phyloP scores from a whole-genome alignment of 2,797 vertebrate genomes.

The Onychomys leucogaster region DNA sequence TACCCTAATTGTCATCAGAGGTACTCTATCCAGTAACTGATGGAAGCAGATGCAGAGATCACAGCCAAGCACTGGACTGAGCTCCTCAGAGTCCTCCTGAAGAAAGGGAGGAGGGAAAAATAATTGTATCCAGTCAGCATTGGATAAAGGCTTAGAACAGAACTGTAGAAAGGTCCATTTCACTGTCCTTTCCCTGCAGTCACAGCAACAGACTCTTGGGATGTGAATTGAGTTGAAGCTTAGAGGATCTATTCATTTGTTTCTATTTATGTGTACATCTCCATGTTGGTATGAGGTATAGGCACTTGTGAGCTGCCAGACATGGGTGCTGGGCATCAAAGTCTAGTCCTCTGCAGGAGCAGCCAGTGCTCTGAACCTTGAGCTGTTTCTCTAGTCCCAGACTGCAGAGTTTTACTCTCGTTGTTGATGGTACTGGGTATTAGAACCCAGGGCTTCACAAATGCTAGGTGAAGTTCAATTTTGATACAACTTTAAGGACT shows the following conservation, averaged over 20 bases:
- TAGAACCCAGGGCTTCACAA: not conserved
- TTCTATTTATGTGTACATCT: not conserved
- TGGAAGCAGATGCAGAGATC: too few species aligned
- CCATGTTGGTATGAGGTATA: too few species aligned
- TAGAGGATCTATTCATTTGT: not conserved
- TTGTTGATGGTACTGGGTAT: not conserved
- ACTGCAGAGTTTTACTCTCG: not conserved
- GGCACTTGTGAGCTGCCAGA: not conserved
- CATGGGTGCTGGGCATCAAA: too few species aligned
- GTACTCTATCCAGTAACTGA: too few species aligned
- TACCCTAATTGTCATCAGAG: too few species aligned
- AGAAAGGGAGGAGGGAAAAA: not conserved
- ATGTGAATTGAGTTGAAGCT: not conserved
- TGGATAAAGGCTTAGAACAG: conserved; percentile 44
- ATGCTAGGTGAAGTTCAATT: not conserved
- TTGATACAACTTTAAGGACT: not conserved
- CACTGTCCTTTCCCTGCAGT: not conserved
- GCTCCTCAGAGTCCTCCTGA: too few species aligned
- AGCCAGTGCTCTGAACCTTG: not conserved
- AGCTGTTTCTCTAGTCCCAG: not conserved
- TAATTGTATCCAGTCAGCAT: conserved; percentile 8
- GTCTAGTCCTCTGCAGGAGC: not conserved
- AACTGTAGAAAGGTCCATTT: not conserved
- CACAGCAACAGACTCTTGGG: conserved; percentile 24
- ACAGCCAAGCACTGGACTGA: too few species aligned